Evolutionary conservation across 2,888 invertebrate genomes (phyloP), one percentile per base, ranked within the genome.

Genomic region (Amphipyra tragopoginis): DNA sequence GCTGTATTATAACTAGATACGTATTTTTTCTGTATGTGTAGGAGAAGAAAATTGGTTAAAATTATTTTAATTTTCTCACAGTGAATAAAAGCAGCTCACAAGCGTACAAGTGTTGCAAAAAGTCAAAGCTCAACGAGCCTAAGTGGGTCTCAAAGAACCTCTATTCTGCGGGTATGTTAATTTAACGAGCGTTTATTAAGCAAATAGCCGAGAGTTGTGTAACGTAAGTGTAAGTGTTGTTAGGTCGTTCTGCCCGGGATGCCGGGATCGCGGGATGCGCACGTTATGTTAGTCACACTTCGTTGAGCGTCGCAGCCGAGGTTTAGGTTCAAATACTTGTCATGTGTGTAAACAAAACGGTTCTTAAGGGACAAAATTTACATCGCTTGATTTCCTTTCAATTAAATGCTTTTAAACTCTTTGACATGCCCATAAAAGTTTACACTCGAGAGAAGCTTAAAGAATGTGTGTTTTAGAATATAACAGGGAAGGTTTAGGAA

Each of bases 111-210:
- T 70, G 62, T 59, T 64, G 69, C 58, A 79, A 73, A 70, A 73
- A 77, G 59, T 65, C 65, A 71, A 68, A 73, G 54, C 71, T 73
- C 58, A 64, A 65, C 58, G 54, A 55, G 60, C 54, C 65, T 71
- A 66, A 80, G 65, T 66, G 68, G 61, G 65, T 60, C 70, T 81
- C 68, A 80, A 77, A 84, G 80, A 83, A 78, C 74, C 70, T 73
- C 75, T 78, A 79, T 81, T 76, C 65, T 69, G 80, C 78, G 75
- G 73, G 80, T 85, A 83, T 85, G 86, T 84, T 86, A 86, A 82
- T 85, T 80, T 83, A 81, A 86, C 82, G 82, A 84, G 85, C 79
- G 75, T 84, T 83, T 86, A 86, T 84, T 84, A 85, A 84, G 83
- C 73, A 83, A 86, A 86, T 83, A 81, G 81, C 80, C 59, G 81